Evolutionary conservation across 2,888 invertebrate species (phyloP).

Genomic region (Lapara coniferarum): DNA sequence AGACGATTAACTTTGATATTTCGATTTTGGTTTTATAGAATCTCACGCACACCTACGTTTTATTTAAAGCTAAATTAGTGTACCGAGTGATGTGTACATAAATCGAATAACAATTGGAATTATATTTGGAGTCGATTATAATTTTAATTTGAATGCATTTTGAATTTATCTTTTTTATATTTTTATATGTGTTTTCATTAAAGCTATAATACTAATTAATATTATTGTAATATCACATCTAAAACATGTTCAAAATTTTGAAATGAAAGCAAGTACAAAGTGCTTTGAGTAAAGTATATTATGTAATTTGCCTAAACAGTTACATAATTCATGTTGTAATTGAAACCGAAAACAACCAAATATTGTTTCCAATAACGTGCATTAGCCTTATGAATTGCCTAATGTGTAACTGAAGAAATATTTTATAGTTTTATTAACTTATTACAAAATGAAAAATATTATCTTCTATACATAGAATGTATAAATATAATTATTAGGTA

Average conservation of each 20-base stretch:
- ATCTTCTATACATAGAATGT: conserved; percentile 82
- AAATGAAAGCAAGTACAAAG: conserved; percentile 77
- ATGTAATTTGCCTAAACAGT: conserved; percentile 47
- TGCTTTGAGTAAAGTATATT: conserved; percentile 69
- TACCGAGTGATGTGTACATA: not conserved
- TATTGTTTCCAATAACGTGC: conserved; percentile 78
- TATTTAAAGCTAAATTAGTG: not conserved
- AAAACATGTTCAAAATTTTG: conserved; percentile 41
- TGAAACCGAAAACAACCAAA: conserved; percentile 76
- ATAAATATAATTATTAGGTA: conserved; percentile 75
- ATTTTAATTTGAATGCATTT: conserved; percentile 16
- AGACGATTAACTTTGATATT: not conserved
- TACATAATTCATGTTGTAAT: conserved; percentile 67
- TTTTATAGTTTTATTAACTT: conserved; percentile 84
- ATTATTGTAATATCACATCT: conserved; percentile 27
- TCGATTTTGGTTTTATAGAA: conserved; percentile 7
- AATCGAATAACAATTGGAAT: conserved; percentile 16
- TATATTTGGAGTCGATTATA: not conserved
- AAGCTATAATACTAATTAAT: conserved; percentile 33
- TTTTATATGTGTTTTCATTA: conserved; percentile 37
- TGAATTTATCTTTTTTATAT: conserved; percentile 34
- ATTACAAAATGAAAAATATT: conserved; percentile 80
- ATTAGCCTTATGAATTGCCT: conserved; percentile 82
- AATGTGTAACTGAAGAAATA: conserved; percentile 80
- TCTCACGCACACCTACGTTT: not conserved